Evolutionary conservation across 1,140 invertebrate genomes (phyloP), one percentile per base, ranked within the genome.

Genomic region (Ectropis grisescens): DNA sequence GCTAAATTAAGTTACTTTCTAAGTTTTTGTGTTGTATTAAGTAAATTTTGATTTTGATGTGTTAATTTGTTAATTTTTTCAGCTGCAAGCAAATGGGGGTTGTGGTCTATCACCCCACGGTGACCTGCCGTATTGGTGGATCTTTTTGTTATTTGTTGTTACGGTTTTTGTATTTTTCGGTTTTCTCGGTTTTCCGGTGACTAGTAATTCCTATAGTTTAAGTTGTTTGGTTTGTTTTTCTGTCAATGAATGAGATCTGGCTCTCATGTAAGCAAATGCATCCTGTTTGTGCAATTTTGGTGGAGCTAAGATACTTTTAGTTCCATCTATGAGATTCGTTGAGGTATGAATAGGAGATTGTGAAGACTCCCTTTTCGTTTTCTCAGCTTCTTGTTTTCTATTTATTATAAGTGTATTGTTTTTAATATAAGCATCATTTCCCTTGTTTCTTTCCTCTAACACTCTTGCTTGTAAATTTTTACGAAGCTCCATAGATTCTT

Each of bases 391-490:
- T 13, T 42, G 23, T 33, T 9, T 6, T 28, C 33, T 39, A n/a
- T n/a, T n/a, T 24, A 45, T 15, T 1, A 46, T 10, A n/a, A n/a
- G n/a, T 35, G 32, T 34, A 14, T 41, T 35, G 13, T 37, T 33
- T 15, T 27, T 37, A 2, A 45, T 34, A 24, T 12, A 37, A 4
- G 38, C 41, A 11, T 31, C 29, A 11, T 45, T 41, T 13, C 47
- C 37, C 1, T 34, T 39, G 23, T 45, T 22, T 19, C 11, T 41
- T 29, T 44, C 47, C 43, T 22, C 12, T 22, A 16, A 19, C 29
- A 13, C 14, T 40, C 9, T 1, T 11, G 2, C 10, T n/a, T 37
- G 33, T 2, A 50, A 33, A 2, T 23, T n/a, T 26, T 45, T 50
- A 4, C 41, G 33, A 9, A 11, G 31, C 36, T 45, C 22, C 23